Conservation (phyloP, 1,140 invertebrate genomes). For the Drosophila azteca region DNA sequence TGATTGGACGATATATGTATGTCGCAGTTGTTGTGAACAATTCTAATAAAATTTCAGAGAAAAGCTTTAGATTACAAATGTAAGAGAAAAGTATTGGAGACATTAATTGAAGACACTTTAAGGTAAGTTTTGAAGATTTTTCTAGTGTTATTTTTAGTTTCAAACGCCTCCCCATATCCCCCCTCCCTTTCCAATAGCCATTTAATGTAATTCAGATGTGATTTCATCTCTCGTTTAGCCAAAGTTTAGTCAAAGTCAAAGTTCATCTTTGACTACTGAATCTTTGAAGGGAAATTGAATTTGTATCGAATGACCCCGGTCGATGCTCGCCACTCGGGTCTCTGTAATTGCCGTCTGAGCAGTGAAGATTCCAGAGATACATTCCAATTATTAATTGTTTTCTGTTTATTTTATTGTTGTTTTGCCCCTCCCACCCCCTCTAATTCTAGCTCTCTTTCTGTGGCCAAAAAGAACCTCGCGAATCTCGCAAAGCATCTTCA, state of each 20-base stretch:
- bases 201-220: slow-evolving; percentile 24
- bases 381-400: slow-evolving; percentile 52
- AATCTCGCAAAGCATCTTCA: neutral
- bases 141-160: no score
- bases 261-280: slow-evolving; percentile 20
- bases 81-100: no score
- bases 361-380: slow-evolving; percentile 46
- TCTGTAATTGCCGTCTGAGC: slow-evolving; percentile 30
- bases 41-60: no score
- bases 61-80: no score
- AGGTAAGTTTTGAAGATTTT: no score
- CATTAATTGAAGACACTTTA: no score
- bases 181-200: slow-evolving; percentile 2
- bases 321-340: slow-evolving; percentile 24
- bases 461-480: slow-evolving; percentile 5
- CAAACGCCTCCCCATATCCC: neutral
- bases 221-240: neutral
- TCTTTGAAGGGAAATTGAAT: slow-evolving; percentile 6
- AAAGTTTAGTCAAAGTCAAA: slow-evolving; percentile 1
- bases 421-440: no score
- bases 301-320: no score
- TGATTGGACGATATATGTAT: no score
- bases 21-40: no score
- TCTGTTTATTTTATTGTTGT: slow-evolving; percentile 2
- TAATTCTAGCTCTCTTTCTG: no score